These are phyloP conservation scores for Scelioninae gen. 2 DNA, from an alignment of 2,888 invertebrate genomes.

Conservation along the genomic window DNA sequence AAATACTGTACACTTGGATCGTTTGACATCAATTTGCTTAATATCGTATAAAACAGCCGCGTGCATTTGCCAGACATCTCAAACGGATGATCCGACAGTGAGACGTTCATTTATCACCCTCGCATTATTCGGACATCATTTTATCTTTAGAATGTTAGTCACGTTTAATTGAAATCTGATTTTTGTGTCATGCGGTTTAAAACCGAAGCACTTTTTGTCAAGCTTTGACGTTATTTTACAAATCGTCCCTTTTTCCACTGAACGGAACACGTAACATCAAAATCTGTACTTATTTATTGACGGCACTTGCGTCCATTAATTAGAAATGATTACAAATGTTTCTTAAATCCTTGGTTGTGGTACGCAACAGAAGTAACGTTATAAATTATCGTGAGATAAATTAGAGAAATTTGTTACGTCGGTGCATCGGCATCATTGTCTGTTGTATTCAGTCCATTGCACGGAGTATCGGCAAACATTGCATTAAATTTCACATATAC, in stretches of 20 bases:
- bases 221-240: too few relatives aligned
- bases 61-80: constrained; percentile 42
- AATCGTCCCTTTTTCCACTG: too few relatives aligned
- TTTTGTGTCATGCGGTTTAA: neutral
- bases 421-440: constrained; percentile 22
- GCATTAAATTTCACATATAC: constrained; percentile 53
- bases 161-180: neutral
- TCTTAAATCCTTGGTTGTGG: too few relatives aligned
- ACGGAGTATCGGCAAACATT: constrained; percentile 44
- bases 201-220: too few relatives aligned
- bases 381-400: too few relatives aligned
- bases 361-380: too few relatives aligned
- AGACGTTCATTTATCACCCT: constrained; percentile 31
- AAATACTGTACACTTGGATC: constrained; percentile 14
- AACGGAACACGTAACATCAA: too few relatives aligned
- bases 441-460: constrained; percentile 53
- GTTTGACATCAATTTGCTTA: constrained; percentile 44
- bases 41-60: constrained; percentile 40
- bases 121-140: constrained; percentile 12
- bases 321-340: too few relatives aligned
- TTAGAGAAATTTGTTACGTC: constrained; percentile 35
- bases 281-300: too few relatives aligned
- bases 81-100: constrained; percentile 32
- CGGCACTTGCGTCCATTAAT: too few relatives aligned
- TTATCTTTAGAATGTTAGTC: neutral